Percentiles rank a stretch among this genome's conserved stretches.
phyloP scores from a whole-genome alignment of 1,140 invertebrate genomes.

The Bemisia tabaci region DNA sequence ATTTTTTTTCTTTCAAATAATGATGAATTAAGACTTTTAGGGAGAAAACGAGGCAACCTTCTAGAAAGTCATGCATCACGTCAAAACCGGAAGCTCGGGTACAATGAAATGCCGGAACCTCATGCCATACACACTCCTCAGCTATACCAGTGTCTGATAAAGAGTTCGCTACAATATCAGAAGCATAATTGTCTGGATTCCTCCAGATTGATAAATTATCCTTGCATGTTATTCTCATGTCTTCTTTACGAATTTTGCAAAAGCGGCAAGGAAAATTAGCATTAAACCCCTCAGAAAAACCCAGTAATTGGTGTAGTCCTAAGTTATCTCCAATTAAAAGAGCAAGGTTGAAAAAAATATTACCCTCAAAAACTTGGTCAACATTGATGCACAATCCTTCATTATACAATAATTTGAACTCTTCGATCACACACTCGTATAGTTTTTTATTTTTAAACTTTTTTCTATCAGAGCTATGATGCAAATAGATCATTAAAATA shows the following conservation, averaged over 20 bases:
- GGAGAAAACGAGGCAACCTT: too few species aligned
- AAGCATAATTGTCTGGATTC: conserved; percentile 4
- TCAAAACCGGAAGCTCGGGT: conserved; percentile 5
- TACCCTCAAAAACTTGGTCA: background rate
- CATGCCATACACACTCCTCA: conserved; percentile 5
- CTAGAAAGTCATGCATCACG: conserved; percentile 8
- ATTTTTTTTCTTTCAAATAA: too few species aligned
- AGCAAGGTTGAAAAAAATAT: conserved; percentile 16
- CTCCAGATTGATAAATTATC: background rate
- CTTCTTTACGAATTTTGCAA: conserved; percentile 13
- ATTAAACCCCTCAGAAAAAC: conserved; percentile 18
- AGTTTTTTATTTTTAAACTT: background rate
- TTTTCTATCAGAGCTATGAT: conserved; percentile 7
- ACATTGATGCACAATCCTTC: background rate
- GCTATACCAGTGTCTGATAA: background rate
- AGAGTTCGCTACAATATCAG: background rate
- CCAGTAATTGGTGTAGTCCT: conserved; percentile 17
- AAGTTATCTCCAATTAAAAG: conserved; percentile 21
- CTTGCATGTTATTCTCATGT: background rate
- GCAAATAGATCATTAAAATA: conserved; percentile 6
- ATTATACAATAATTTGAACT: conserved; percentile 3
- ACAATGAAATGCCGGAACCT: background rate
- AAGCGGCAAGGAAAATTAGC: conserved; percentile 17
- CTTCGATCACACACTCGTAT: background rate
- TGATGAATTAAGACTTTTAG: too few species aligned